Evolutionary conservation across 2,113 vertebrate species (phyloP).

Genomic region (Eulacestoma nigropectus): DNA sequence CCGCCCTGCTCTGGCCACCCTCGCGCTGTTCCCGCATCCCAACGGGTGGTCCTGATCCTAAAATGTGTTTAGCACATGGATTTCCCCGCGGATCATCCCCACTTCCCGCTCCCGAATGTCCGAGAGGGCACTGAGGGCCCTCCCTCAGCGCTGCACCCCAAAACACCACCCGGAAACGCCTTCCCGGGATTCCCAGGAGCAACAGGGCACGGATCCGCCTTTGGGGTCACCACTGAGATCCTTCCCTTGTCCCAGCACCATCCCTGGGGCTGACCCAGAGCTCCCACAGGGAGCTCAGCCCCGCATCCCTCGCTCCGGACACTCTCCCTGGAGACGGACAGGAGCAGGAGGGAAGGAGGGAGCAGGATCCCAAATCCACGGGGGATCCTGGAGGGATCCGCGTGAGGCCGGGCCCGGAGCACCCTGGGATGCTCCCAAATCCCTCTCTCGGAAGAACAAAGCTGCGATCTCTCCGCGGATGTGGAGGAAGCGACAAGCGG

Average conservation of each 20-base stretch:
- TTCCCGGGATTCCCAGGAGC: background rate
- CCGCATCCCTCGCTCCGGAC: accelerated
- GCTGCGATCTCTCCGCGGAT: background rate
- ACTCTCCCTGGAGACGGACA: accelerated
- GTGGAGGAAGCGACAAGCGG: background rate
- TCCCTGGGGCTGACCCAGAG: accelerated
- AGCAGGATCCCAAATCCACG: accelerated
- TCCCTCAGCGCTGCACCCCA: accelerated
- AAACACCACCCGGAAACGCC: accelerated
- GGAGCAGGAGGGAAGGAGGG: background rate
- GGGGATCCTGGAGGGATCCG: accelerated
- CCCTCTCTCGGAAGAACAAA: background rate
- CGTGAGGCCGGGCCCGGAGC: background rate
- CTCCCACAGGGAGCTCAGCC: background rate
- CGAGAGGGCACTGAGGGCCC: accelerated
- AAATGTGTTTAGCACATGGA: accelerated
- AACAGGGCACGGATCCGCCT: accelerated
- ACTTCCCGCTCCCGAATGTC: accelerated
- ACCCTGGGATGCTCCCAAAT: background rate
- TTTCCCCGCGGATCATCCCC: accelerated
- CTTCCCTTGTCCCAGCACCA: background rate
- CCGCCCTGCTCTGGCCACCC: accelerated
- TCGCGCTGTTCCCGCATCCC: accelerated
- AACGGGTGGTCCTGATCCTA: accelerated
- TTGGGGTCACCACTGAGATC: accelerated